Conservation (phyloP, 37 sponge, comb jelly and placozoan species). For the Eunapius fragilis region DNA sequence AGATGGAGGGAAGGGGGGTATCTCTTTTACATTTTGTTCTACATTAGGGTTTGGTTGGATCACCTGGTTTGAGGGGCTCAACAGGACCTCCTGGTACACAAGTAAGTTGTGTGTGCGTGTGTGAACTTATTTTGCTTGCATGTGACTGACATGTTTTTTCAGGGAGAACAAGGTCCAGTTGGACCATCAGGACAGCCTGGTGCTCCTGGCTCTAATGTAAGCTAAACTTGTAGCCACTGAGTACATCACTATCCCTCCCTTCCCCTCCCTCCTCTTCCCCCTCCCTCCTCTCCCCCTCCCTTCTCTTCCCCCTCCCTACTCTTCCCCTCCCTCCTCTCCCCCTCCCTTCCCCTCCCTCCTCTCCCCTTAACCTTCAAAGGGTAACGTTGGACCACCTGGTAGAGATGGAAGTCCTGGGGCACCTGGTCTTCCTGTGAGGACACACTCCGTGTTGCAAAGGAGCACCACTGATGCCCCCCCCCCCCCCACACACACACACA, state of each 20-base stretch:
- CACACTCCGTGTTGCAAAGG: not conserved
- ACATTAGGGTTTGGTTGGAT: slow-evolving; percentile 32
- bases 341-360: not conserved
- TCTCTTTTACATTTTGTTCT: too few species aligned
- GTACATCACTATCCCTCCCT: too few species aligned
- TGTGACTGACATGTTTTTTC: too few species aligned
- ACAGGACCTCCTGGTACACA: slow-evolving; percentile 38
- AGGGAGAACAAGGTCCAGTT: slow-evolving; percentile 62
- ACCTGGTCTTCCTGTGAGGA: not conserved
- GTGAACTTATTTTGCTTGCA: not conserved
- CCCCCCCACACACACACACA: too few species aligned
- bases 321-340: not conserved
- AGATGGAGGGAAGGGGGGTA: too few species aligned
- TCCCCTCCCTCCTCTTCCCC: not conserved
- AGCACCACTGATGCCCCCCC: too few species aligned
- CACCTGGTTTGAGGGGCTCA: slow-evolving; percentile 49
- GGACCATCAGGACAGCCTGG: slow-evolving; percentile 73
- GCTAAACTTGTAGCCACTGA: not conserved
- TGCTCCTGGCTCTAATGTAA: slow-evolving; percentile 64
- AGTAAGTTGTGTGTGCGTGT: not conserved
- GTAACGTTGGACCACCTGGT: slow-evolving; percentile 59
- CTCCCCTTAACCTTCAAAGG: slow-evolving; percentile 2
- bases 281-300: not conserved
- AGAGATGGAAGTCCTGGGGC: slow-evolving; percentile 29
- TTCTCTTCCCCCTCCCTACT: not conserved